These are phyloP conservation scores for Puntigrus tetrazona DNA, from an alignment of 2,113 vertebrate genomes.

Conservation along the genomic window DNA sequence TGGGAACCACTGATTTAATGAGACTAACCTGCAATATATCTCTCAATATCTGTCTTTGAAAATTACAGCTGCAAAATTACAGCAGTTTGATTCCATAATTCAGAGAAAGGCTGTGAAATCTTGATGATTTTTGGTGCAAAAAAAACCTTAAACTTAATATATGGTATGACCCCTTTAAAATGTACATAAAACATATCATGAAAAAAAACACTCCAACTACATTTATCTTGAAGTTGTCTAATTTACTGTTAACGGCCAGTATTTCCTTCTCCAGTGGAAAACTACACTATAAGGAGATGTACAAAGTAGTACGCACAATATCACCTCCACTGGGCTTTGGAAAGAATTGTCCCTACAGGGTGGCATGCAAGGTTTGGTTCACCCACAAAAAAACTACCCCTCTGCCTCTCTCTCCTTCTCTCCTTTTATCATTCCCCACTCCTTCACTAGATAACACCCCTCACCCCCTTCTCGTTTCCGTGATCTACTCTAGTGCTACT, in stretches of 20 bases:
- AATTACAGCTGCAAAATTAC: background rate
- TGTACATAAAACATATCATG: too few relatives aligned
- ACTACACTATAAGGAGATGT: conserved; percentile 99
- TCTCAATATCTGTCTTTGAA: too few relatives aligned
- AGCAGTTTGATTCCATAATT: background rate
- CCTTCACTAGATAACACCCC: conserved; percentile 61
- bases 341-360: conserved; percentile 99
- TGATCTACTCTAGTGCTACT: conserved; percentile 65
- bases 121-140: background rate
- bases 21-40: background rate
- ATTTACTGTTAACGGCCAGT: conserved; percentile 76
- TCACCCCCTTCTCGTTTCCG: conserved; percentile 45
- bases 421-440: conserved; percentile 63
- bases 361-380: conserved; percentile 99
- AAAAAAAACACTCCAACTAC: background rate
- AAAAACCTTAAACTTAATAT: background rate
- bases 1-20: background rate
- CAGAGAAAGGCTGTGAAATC: background rate
- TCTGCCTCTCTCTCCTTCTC: conserved; percentile 69
- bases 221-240: conserved; percentile 20
- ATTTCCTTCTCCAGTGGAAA: conserved; percentile 97
- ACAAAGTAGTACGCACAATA: conserved; percentile 99
- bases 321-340: conserved; percentile 99
- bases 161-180: conserved; percentile 13
- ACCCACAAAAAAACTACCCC: conserved; percentile 61